Evolutionary conservation across 2,888 invertebrate species (phyloP), one percentile per base, ranked within the genome.

Genomic region (Heliconius aoede): DNA sequence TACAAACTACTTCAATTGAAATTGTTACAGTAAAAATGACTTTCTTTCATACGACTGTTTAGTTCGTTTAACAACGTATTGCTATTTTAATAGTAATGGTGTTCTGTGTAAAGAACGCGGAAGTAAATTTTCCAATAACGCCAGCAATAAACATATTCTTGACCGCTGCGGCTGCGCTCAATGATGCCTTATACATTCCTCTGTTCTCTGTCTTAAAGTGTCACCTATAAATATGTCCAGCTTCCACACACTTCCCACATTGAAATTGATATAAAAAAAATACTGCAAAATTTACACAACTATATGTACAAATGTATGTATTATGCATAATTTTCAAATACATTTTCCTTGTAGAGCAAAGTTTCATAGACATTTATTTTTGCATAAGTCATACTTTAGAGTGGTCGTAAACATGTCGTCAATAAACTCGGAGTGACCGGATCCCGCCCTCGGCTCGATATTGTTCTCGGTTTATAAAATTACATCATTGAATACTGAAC

Each of bases 121-220:
- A 91, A 92, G 88, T 85, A 84, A 86, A 87, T 88, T 90, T 91
- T 91, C 90, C 90, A 89, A 91, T 91, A 92, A 90, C 88, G 85
- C 89, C 86, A 87, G 88, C 87, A 89, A 89, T 90, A 91, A 90
- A 88, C 86, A 85, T 85, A 84, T 85, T 86, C 85, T 85, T 85
- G 86, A 86, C 87, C 87, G 86, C 84, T 81, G 83, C 83, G 83
- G 76, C 76, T 78, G 78, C 58, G 61, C 81, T 62, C 78, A 76
- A 81, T 79, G 79, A 81, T 79, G 79, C 82, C 76, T 78, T 78
- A 80, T 75, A 85, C 87, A 89, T 90, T 90, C 88, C 87, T 86
- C 81, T 85, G 84, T 84, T 86, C 84, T 87, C n/a, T n/a, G n/a
- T n/a, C 85, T 81, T 76, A 76, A 83, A 80, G 78, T 81, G 76